Evolutionary conservation across 1,140 invertebrate genomes (phyloP).

Genomic region (Drosophila orena): DNA sequence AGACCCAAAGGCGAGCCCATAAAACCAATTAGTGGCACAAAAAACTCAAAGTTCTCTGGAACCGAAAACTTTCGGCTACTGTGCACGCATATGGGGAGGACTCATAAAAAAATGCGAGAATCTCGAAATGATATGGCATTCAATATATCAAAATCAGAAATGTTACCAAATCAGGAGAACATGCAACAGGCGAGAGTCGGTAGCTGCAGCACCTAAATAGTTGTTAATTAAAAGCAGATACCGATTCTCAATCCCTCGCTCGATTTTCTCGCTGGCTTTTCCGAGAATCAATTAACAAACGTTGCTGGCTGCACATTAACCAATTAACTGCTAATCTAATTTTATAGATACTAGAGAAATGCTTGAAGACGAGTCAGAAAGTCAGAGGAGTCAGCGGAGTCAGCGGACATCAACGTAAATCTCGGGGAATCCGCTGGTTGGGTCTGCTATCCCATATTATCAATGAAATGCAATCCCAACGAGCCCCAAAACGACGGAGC

Average conservation of each 20-base stretch:
- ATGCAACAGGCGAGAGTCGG: slow-evolving; percentile 61
- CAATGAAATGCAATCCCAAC: slow-evolving; percentile 75
- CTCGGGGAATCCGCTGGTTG: slow-evolving; percentile 38
- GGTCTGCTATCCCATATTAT: slow-evolving; percentile 61
- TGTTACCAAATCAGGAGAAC: slow-evolving; percentile 61
- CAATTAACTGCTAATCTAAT: slow-evolving; percentile 84
- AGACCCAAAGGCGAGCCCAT: slow-evolving; percentile 36
- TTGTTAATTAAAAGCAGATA: slow-evolving; percentile 77
- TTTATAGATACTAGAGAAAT: slow-evolving; percentile 69
- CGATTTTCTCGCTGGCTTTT: slow-evolving; percentile 34
- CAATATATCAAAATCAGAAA: slow-evolving; percentile 40
- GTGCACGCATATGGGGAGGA: slow-evolving; percentile 31
- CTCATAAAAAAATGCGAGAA: slow-evolving; percentile 22
- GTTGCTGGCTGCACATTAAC: slow-evolving; percentile 82
- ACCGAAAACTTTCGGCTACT: slow-evolving; percentile 33
- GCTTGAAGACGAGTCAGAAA: slow-evolving; percentile 5
- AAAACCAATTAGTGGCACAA: slow-evolving; percentile 59
- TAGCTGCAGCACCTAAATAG: slow-evolving; percentile 60
- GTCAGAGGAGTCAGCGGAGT: slow-evolving; percentile 4
- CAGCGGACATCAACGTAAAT: slow-evolving; percentile 50
- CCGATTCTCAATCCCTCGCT: slow-evolving; percentile 1
- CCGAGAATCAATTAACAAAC: slow-evolving; percentile 81
- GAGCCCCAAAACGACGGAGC: background rate
- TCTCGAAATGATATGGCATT: slow-evolving; percentile 31
- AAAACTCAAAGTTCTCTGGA: slow-evolving; percentile 15